Conservation (phyloP, 1,140 invertebrate genomes). For the Periplaneta americana region DNA sequence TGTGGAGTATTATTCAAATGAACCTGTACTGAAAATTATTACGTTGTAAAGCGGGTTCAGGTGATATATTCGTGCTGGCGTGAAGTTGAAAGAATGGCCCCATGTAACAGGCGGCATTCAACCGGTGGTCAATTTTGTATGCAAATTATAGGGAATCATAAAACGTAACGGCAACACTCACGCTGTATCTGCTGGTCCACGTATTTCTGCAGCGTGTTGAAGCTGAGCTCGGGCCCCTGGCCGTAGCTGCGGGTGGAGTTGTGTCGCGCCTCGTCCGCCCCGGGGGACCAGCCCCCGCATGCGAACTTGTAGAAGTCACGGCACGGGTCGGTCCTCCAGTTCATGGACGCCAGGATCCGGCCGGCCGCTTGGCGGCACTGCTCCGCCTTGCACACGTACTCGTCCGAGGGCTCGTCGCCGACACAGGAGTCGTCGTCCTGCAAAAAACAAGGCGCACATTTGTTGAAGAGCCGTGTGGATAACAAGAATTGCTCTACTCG, state of each 20-base stretch:
- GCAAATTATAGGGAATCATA: not conserved
- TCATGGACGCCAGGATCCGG: conserved; percentile 37
- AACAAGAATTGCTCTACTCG: too few relatives aligned
- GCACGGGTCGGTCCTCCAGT: conserved; percentile 47
- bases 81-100: too few relatives aligned
- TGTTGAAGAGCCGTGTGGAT: not conserved
- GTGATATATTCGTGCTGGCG: too few relatives aligned
- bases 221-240: conserved; percentile 31
- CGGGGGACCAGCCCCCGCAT: conserved; percentile 46
- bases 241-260: conserved; percentile 24
- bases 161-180: not conserved
- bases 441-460: not conserved
- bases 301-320: conserved; percentile 65
- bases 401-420: not conserved
- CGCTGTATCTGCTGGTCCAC: conserved; percentile 36
- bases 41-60: too few relatives aligned
- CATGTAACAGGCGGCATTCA: not conserved
- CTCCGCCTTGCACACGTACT: conserved; percentile 34
- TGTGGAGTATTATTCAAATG: too few relatives aligned
- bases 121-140: not conserved
- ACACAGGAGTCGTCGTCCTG: conserved; percentile 19
- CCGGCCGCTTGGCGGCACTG: conserved; percentile 38
- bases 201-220: conserved; percentile 36
- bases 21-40: too few relatives aligned
- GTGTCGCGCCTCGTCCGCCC: not conserved